Conservation (phyloP, 2,113 vertebrate genomes). For the Gymnarchus niloticus region DNA sequence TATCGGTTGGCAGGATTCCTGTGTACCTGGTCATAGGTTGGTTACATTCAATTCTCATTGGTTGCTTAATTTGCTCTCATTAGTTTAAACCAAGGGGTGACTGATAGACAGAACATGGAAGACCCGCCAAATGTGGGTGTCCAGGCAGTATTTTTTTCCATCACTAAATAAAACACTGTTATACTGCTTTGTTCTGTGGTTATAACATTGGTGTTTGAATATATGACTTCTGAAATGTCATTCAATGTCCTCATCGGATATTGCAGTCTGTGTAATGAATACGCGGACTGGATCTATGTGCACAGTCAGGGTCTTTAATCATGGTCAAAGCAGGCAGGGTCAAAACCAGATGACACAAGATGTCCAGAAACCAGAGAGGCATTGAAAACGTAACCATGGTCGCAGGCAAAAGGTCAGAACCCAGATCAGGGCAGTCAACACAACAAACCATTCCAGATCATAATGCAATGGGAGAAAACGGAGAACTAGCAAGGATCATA, state of each 20-base stretch:
- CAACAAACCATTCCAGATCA: too few species aligned
- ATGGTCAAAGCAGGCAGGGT: too few species aligned
- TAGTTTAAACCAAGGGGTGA: not conserved
- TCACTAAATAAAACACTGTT: not conserved
- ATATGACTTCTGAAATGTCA: not conserved
- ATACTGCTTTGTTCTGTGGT: not conserved
- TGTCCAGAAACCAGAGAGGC: too few species aligned
- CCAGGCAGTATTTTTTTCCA: not conserved
- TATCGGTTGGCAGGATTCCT: not conserved
- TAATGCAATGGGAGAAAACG: too few species aligned
- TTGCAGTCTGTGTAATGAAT: not conserved
- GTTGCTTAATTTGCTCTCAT: not conserved
- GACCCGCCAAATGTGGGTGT: not conserved
- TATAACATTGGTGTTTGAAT: not conserved
- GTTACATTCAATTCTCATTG: not conserved
- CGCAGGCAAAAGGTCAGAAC: too few species aligned
- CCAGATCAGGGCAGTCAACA: too few species aligned
- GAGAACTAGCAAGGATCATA: too few species aligned
- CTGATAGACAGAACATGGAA: not conserved
- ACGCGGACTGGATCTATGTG: too few species aligned
- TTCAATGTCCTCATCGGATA: not conserved
- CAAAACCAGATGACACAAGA: too few species aligned
- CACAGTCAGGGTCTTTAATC: too few species aligned
- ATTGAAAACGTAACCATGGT: too few species aligned
- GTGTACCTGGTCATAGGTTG: not conserved